Evolutionary conservation across 2,113 vertebrate genomes (phyloP).

Genomic region (Vombatus ursinus): DNA sequence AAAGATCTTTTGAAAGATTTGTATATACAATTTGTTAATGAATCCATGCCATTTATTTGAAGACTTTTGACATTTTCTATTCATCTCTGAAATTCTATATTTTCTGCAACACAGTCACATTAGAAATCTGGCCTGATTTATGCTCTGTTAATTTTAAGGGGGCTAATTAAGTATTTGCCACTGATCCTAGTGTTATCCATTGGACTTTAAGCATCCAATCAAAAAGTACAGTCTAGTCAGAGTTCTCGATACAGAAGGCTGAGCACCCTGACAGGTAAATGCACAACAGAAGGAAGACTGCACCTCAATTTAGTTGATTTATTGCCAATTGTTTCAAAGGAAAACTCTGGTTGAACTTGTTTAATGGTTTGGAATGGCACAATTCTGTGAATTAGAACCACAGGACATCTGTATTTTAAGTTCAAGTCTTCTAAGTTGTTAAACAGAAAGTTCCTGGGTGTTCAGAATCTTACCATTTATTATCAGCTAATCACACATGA

Average conservation of each 20-base stretch:
- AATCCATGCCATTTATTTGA: constrained; percentile 50
- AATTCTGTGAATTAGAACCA: neutral
- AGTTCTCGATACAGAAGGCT: constrained; percentile 57
- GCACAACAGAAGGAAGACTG: constrained; percentile 45
- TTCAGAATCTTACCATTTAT: constrained; percentile 27
- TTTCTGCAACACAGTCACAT: constrained; percentile 26
- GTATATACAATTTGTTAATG: constrained; percentile 66
- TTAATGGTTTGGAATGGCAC: constrained; percentile 47
- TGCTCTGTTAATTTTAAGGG: constrained; percentile 43
- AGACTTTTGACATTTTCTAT: constrained; percentile 31
- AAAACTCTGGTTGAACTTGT: constrained; percentile 44
- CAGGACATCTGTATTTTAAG: constrained; percentile 36
- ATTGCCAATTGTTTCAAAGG: constrained; percentile 11
- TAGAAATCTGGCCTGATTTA: constrained; percentile 63
- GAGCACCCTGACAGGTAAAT: constrained; percentile 40
- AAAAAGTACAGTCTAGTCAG: constrained; percentile 19
- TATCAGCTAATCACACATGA: constrained; percentile 42
- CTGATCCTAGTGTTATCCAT: neutral
- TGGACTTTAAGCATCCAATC: constrained; percentile 40
- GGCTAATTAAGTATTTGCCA: constrained; percentile 60
- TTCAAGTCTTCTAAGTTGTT: constrained; percentile 20
- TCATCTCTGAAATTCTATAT: constrained; percentile 61
- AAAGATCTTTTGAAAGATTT: constrained; percentile 62
- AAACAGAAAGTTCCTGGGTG: neutral
- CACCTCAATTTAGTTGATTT: constrained; percentile 32